phyloP scores from a whole-genome alignment of 1,140 invertebrate genomes.

The Heliconius himera region DNA sequence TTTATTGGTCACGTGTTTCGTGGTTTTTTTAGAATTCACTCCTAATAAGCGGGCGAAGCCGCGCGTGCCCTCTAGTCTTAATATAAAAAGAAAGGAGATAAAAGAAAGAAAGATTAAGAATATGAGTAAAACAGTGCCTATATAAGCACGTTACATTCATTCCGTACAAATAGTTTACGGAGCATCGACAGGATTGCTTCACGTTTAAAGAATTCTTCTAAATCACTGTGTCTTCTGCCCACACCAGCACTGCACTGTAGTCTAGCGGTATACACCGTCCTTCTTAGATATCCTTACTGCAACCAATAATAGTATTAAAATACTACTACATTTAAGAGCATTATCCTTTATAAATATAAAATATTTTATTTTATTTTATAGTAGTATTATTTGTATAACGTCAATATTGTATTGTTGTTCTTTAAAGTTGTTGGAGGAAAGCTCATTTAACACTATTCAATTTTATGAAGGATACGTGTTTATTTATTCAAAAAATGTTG shows the following conservation, averaged over 20 bases:
- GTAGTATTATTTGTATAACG: constrained; percentile 19
- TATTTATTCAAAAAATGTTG: constrained; percentile 31
- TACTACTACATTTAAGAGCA: background rate
- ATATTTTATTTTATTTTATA: background rate
- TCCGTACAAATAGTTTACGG: background rate
- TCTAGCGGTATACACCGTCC: background rate
- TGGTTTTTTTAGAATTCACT: too few species aligned
- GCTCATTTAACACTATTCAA: constrained; percentile 45
- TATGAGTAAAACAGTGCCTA: background rate
- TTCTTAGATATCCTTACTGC: background rate
- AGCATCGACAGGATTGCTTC: constrained; percentile 18
- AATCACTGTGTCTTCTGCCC: constrained; percentile 30
- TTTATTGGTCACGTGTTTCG: too few species aligned
- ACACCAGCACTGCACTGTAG: constrained; percentile 23
- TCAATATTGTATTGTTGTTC: constrained; percentile 9
- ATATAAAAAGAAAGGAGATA: too few species aligned
- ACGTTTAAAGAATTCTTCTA: constrained; percentile 20
- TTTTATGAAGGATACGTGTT: constrained; percentile 24
- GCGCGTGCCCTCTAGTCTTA: too few species aligned
- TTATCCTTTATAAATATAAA: background rate
- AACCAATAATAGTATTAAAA: constrained; percentile 1
- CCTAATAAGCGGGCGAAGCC: too few species aligned
- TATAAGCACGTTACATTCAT: background rate
- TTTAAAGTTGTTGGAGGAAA: constrained; percentile 48
- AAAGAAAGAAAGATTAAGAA: too few species aligned